Evolutionary conservation across 2,797 vertebrate genomes (phyloP).

Genomic region (Falco naumanni): DNA sequence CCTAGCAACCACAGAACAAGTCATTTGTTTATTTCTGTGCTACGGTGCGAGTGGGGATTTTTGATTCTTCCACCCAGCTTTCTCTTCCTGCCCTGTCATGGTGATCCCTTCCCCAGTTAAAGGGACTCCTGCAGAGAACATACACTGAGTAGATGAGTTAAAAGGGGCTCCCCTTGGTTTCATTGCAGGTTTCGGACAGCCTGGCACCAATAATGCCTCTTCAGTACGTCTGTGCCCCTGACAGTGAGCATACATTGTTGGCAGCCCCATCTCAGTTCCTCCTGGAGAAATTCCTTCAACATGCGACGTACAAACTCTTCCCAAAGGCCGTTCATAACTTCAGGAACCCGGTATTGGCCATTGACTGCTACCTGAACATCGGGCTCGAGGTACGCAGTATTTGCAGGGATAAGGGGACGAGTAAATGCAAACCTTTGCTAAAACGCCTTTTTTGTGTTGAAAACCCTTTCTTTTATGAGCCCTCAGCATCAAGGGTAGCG

Average conservation of each 20-base stretch:
- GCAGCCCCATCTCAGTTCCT: conserved; percentile 95
- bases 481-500: not conserved
- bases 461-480: not conserved
- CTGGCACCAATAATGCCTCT: conserved; percentile 84
- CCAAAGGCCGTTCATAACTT: conserved; percentile 90
- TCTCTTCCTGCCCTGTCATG: not conserved
- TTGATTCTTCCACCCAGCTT: not conserved
- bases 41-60: not conserved
- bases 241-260: conserved; percentile 94
- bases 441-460: not conserved
- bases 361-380: conserved; percentile 97
- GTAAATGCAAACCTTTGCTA: not conserved
- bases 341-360: conserved; percentile 90
- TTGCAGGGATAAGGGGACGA: not conserved
- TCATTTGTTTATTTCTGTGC: not conserved
- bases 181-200: conserved; percentile 86
- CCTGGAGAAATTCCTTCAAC: conserved; percentile 94
- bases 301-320: conserved; percentile 91
- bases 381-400: conserved; percentile 87
- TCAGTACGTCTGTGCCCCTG: conserved; percentile 95
- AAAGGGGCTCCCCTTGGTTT: not conserved
- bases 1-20: not conserved
- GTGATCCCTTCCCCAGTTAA: not conserved
- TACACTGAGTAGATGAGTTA: not conserved
- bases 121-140: not conserved